A percentile compares a stretch with the other conserved stretches of the same genome.
phyloP scores from a whole-genome alignment of 2,888 invertebrate species.

The Micoletzkya japonica region DNA sequence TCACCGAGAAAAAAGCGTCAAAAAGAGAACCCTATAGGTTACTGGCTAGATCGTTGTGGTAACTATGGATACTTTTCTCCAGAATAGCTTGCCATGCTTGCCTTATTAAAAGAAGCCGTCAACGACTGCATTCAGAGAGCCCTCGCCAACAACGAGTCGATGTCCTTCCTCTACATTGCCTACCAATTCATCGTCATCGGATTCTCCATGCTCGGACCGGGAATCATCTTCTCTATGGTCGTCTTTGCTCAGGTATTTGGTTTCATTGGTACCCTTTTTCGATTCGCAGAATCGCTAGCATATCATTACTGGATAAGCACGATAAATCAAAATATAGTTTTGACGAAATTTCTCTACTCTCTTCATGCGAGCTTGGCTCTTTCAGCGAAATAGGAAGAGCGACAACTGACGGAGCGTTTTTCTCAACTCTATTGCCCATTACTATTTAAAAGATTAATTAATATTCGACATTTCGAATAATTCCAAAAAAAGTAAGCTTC shows the following conservation, averaged over 20 bases:
- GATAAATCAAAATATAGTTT: background rate
- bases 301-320: background rate
- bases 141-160: slow-evolving; percentile 59
- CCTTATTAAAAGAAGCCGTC: background rate
- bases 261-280: background rate
- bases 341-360: background rate
- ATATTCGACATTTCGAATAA: background rate
- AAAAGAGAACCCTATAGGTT: no score
- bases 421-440: background rate
- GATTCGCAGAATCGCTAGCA: background rate
- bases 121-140: slow-evolving; percentile 44
- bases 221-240: slow-evolving; percentile 64
- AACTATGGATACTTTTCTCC: background rate
- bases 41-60: background rate
- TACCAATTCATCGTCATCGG: slow-evolving; percentile 64
- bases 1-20: no score
- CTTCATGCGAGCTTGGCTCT: background rate
- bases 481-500: no score
- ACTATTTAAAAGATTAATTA: background rate
- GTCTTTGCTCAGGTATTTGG: slow-evolving; percentile 57
- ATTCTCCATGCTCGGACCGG: slow-evolving; percentile 63
- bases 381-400: no score
- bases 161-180: slow-evolving; percentile 59
- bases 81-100: background rate
- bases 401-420: background rate